phyloP scores from a whole-genome alignment of 2,113 vertebrate genomes.

The Rissa tridactyla region DNA sequence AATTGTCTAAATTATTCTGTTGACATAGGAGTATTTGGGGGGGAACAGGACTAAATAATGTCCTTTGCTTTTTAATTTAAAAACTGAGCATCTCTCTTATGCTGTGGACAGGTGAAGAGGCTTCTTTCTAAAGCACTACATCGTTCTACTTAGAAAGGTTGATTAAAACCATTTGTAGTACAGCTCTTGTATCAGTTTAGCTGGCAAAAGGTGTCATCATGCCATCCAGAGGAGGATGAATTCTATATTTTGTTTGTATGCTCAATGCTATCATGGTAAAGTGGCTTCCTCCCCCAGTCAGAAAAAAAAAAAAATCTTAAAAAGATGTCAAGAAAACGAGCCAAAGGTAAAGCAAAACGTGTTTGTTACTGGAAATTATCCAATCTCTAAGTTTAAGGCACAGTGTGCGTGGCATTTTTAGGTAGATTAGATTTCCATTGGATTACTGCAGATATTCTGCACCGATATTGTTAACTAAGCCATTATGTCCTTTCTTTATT shows the following conservation, averaged over 20 bases:
- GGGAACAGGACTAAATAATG: background rate
- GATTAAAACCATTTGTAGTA: background rate
- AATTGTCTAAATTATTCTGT: background rate
- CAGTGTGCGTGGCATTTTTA: background rate
- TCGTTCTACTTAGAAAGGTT: background rate
- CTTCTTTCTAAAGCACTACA: background rate
- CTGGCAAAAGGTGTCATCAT: background rate
- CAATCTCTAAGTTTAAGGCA: background rate
- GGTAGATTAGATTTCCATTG: background rate
- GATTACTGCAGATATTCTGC: background rate
- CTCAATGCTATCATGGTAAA: background rate
- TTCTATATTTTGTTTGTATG: background rate
- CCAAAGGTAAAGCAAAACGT: background rate
- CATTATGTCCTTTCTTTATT: background rate
- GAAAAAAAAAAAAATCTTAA: background rate
- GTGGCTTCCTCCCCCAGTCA: background rate
- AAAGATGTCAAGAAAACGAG: background rate
- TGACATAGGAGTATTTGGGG: background rate
- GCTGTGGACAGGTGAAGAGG: background rate
- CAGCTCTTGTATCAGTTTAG: background rate
- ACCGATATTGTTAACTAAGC: background rate
- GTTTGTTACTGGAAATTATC: background rate
- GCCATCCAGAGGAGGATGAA: background rate
- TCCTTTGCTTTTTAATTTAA: background rate
- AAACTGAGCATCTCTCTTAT: background rate